Percentiles rank a stretch among this genome's conserved stretches.
Evolutionary conservation across 2,888 invertebrate genomes (phyloP).

Genomic region (Matsumyia berberina): DNA sequence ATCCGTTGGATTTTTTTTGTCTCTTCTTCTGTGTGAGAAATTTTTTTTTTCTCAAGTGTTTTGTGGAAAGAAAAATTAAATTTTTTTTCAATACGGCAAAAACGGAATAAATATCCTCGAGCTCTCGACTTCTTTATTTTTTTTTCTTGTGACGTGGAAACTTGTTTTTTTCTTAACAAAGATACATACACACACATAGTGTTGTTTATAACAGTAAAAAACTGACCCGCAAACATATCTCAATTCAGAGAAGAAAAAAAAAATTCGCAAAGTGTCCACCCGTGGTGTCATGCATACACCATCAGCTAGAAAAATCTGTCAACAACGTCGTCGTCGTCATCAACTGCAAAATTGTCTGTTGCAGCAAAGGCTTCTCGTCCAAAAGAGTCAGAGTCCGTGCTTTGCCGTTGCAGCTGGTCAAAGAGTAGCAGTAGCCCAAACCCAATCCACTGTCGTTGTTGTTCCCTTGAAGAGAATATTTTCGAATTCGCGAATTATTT

Average conservation of each 20-base stretch:
- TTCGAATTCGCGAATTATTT: conserved; percentile 46
- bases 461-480: conserved; percentile 70
- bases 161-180: conserved; percentile 29
- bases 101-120: not conserved
- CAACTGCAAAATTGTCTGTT: conserved; percentile 7
- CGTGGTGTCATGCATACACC: conserved; percentile 71
- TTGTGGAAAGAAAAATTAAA: conserved; percentile 47
- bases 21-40: conserved; percentile 53
- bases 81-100: conserved; percentile 7
- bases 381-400: conserved; percentile 60
- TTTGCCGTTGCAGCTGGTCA: conserved; percentile 16
- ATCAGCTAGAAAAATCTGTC: conserved; percentile 61
- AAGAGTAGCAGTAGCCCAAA: conserved; percentile 30
- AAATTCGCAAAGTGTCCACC: conserved; percentile 45
- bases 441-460: too few relatives aligned
- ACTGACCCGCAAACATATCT: conserved; percentile 53
- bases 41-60: too few relatives aligned
- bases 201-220: conserved; percentile 59
- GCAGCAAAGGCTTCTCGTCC: conserved; percentile 41
- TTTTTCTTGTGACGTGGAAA: conserved; percentile 43
- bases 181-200: not conserved
- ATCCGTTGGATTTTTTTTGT: conserved; percentile 60
- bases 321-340: conserved; percentile 45
- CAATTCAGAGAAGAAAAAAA: conserved; percentile 8
- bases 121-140: not conserved